Conservation (phyloP, 1,140 invertebrate species). For the Brachionus paranguensis region DNA sequence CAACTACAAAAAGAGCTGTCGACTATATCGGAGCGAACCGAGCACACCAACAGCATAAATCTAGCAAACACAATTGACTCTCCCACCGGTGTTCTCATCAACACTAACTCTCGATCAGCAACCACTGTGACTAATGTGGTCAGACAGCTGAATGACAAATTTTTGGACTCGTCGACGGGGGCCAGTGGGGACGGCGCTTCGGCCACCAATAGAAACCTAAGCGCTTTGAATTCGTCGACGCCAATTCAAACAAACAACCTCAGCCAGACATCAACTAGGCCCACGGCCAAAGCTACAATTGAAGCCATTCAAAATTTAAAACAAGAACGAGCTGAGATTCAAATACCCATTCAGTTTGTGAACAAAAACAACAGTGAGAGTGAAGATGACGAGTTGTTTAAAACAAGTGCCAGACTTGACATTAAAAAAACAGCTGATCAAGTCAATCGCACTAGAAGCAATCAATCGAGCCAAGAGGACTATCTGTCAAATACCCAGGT, state of each 20-base stretch:
- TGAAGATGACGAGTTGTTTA: background rate
- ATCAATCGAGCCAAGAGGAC: slow-evolving; percentile 22
- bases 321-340: background rate
- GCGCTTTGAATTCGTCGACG: background rate
- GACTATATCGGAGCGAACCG: slow-evolving; percentile 36
- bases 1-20: slow-evolving; percentile 22
- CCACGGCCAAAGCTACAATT: background rate
- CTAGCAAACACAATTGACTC: background rate
- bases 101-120: background rate
- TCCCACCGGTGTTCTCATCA: background rate
- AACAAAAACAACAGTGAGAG: background rate
- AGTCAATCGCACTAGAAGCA: background rate
- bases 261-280: background rate
- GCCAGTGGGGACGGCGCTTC: background rate
- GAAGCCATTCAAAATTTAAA: slow-evolving; percentile 18
- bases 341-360: background rate
- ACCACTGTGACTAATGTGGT: slow-evolving; percentile 10
- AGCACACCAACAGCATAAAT: background rate
- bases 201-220: background rate
- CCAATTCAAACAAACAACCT: slow-evolving; percentile 2
- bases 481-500: background rate
- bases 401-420: background rate
- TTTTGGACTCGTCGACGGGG: slow-evolving; percentile 5
- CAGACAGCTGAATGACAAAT: slow-evolving; percentile 7
- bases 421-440: background rate